phyloP scores from a whole-genome alignment of 2,797 vertebrate genomes.

The Lindbergichthys nudifrons region DNA sequence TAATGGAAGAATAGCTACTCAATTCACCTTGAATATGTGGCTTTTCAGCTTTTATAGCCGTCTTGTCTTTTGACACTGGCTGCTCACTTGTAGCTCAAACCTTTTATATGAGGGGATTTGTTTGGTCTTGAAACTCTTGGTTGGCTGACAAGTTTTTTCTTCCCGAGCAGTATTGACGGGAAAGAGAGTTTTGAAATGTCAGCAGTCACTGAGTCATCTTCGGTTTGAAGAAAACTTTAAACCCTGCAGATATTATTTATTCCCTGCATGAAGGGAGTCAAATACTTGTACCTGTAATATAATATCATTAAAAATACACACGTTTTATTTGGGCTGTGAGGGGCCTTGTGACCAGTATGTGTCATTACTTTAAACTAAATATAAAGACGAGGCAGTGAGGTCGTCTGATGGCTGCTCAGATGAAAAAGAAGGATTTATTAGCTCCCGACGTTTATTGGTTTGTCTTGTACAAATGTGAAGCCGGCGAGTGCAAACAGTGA shows the following conservation, averaged over 20 bases:
- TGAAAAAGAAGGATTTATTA: constrained; percentile 52
- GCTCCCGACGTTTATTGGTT: constrained; percentile 48
- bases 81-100: constrained; percentile 12
- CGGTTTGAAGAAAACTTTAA: constrained; percentile 40
- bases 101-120: constrained; percentile 40
- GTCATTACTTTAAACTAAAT: constrained; percentile 75
- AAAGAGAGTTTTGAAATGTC: constrained; percentile 28
- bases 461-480: constrained; percentile 51
- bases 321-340: constrained; percentile 60
- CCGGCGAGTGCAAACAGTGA: constrained; percentile 46
- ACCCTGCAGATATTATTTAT: constrained; percentile 27
- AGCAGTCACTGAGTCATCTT: constrained; percentile 53
- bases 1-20: too few species aligned
- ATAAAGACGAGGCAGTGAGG: constrained; percentile 66
- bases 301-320: constrained; percentile 75
- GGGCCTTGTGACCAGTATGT: constrained; percentile 61
- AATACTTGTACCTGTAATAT: constrained; percentile 57
- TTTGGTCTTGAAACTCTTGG: constrained; percentile 47
- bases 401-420: constrained; percentile 27
- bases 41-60: constrained; percentile 8
- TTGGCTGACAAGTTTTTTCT: constrained; percentile 16
- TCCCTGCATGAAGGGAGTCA: constrained; percentile 22
- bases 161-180: constrained; percentile 13
- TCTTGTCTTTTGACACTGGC: constrained; percentile 15
- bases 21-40: not conserved